Evolutionary conservation across 2,888 invertebrate genomes (phyloP), one percentile per base, ranked within the genome.

Genomic region (Euplexia lucipara): DNA sequence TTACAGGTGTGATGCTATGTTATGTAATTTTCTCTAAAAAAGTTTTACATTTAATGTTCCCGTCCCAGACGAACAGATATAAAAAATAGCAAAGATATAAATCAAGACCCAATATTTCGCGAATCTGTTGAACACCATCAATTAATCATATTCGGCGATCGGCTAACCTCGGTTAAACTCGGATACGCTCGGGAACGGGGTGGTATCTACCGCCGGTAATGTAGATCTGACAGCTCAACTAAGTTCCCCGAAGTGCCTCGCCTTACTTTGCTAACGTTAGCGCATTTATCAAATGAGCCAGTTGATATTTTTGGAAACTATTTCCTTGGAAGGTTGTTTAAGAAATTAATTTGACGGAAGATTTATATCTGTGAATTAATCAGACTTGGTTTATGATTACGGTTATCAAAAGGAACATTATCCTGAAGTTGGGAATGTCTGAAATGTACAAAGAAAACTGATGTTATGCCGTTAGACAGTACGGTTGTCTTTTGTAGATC

Each of bases 181-280:
- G 70, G 49, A 2, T 20, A 34, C 32, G 41, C 45, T 67, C 60
- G 64, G 66, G 56, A 41, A 61, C 48, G n/a, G 49, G 64, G 51
- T 64, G 9, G 35, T 61, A 67, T 45, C 34, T 16, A 64, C 61
- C 71, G 56, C 62, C 70, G 73, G 79, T 84, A 83, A 84, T 83
- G 77, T 82, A 81, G 79, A 79, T 80, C 79, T 81, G 84, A 84
- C 83, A 83, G 76, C 67, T 48, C 63, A 58, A 61, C 68, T 61
- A 75, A 78, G 67, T 81, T 75, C 52, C 52, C 60, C 32, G 22
- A 64, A 63, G 49, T 53, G 47, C 51, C 56, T 68, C 54, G 53
- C 35, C 45, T 59, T 56, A 45, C 52, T 45, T 47, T 37, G 47
- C 32, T 41, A 45, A 64, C 45, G 64, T 63, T 47, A 32, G 20